A percentile compares a stretch with the other conserved stretches of the same genome.
Conservation (phyloP, 1,140 invertebrate genomes). For the Dolichoris vasculosae region DNA sequence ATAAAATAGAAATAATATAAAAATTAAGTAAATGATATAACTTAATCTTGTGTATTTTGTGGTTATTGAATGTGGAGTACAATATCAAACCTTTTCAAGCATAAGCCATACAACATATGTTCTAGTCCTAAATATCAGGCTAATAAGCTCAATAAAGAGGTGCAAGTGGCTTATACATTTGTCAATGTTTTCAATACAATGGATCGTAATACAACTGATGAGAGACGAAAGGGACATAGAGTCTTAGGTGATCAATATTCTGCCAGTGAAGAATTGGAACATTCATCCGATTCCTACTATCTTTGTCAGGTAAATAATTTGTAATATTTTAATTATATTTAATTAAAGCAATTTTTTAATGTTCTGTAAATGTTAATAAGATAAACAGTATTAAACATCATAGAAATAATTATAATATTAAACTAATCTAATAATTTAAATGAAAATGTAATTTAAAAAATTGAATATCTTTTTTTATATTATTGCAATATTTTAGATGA, state of each 20-base stretch:
- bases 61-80: conserved; percentile 72
- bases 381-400: too few relatives aligned
- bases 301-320: conserved; percentile 66
- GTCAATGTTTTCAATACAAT: conserved; percentile 74
- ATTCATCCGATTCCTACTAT: conserved; percentile 66
- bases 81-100: conserved; percentile 70
- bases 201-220: conserved; percentile 72
- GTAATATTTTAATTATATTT: conserved; percentile 1
- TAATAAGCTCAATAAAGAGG: conserved; percentile 59
- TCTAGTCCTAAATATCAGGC: conserved; percentile 58
- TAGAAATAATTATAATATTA: too few relatives aligned
- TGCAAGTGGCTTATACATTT: conserved; percentile 65
- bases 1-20: conserved; percentile 31
- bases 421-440: too few relatives aligned
- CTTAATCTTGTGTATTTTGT: conserved; percentile 47
- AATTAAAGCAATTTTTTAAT: background rate
- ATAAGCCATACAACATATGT: conserved; percentile 63
- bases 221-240: conserved; percentile 67
- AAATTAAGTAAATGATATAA: conserved; percentile 11
- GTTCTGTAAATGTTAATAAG: background rate
- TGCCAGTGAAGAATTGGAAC: conserved; percentile 64
- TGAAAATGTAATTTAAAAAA: too few relatives aligned
- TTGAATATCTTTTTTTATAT: too few relatives aligned
- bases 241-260: conserved; percentile 57
- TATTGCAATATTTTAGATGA: too few relatives aligned